Evolutionary conservation across 2,797 vertebrate genomes (phyloP), one percentile per base, ranked within the genome.

Genomic region (Scomberomorus guttatus): DNA sequence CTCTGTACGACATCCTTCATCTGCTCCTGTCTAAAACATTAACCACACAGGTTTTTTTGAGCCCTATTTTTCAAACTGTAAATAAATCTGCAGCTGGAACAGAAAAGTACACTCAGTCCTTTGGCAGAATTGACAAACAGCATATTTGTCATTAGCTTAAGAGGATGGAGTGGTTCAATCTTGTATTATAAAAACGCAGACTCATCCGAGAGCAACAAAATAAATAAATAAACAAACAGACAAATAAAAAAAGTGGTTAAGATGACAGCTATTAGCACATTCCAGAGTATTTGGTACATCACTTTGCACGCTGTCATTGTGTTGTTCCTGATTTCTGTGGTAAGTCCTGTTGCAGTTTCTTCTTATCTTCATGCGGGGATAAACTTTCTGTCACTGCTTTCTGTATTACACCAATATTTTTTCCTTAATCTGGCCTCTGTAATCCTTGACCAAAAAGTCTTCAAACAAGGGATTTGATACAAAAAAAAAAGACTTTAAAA

Each of bases 361-460:
- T 71, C 54, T 85, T 74, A 85, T 83, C 64, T 70, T 42, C 32
- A 66, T 34, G 64, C 37, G 17, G 25, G 73, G 59, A 82, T 75
- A 62, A 20, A 81, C 57, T 60, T 73, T 65, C 37, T 69, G 46
- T 74, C 62, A 55, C 25, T 59, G 29, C 34, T 18, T 68, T 80
- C 22, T 62, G 54, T 61, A 74, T 81, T 78, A 85, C 69, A 82
- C 44, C 55, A 62, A 60, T 46, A 82, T 37, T 75, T 81, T 48
- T 51, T 4, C 44, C 42, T 48, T 79, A 72, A 66, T 86, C 69
- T 62, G 15, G 46, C 25, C 51, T 74, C 55, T 63, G 61, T 85
- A 82, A 90, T 80, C 81, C 65, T 61, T 18, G 25, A 60, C 46
- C 50, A 61, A 76, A 65, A 81, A 80, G 7, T 76, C 61, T 46